phyloP scores from a whole-genome alignment of 37 sponge, comb jelly and placozoan species.

The Spongilla lacustris region DNA sequence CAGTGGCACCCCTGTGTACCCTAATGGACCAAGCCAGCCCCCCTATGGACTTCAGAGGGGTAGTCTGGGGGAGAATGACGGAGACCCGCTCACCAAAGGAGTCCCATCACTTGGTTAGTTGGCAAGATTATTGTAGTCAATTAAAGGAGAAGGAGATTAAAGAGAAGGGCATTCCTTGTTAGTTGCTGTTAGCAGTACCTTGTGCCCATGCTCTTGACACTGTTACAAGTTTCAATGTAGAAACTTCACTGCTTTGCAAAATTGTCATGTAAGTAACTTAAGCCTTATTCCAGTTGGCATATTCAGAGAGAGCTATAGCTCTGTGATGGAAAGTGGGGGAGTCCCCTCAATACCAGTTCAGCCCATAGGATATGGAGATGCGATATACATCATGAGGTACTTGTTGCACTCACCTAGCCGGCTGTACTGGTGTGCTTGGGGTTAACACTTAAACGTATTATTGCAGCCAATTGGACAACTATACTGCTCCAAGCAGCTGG shows the following conservation, averaged over 20 bases:
- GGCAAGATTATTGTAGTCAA: too few species aligned
- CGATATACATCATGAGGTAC: constrained; percentile 64
- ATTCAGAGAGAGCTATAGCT: constrained; percentile 55
- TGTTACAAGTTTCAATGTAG: too few species aligned
- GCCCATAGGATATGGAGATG: constrained; percentile 82
- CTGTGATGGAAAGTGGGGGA: constrained; percentile 17
- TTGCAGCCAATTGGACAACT: constrained; percentile 21
- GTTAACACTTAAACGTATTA: background rate
- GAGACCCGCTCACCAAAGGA: constrained; percentile 81
- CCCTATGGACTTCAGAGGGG: constrained; percentile 84
- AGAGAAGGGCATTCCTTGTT: too few species aligned
- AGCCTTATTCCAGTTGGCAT: constrained; percentile 64
- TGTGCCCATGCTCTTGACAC: too few species aligned
- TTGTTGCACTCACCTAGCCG: too few species aligned
- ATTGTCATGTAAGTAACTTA: too few species aligned
- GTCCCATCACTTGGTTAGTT: constrained; percentile 56
- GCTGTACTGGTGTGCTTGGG: too few species aligned
- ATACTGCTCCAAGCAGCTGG: constrained; percentile 61
- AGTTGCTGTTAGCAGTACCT: too few species aligned
- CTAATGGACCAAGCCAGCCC: constrained; percentile 81
- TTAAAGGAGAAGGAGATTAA: too few species aligned
- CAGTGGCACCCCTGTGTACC: constrained; percentile 59
- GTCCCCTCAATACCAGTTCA: constrained; percentile 86
- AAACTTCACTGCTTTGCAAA: too few species aligned
- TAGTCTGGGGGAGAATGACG: constrained; percentile 40